Evolutionary conservation across 2,113 vertebrate genomes (phyloP), one percentile per base, ranked within the genome.

Genomic region (Camelus dromedarius): DNA sequence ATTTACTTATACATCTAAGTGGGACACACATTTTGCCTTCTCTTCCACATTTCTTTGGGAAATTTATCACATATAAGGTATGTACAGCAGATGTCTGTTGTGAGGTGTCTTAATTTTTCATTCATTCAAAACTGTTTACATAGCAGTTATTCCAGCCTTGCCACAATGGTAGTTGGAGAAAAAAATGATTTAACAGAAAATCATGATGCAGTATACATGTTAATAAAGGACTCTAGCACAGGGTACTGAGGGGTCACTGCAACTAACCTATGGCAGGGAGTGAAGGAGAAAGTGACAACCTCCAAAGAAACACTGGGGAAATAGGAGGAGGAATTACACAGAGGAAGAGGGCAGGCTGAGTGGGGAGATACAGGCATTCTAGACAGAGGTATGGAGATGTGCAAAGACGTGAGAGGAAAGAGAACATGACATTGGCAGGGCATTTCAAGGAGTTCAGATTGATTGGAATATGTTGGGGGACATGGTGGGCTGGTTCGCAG

Each of bases 61-160:
- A 93, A 80, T 66, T 46, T 72, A 70, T 48, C 26, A n/a, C 52
- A 19, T 14, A 54, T 77, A 35, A 82, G 13, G 4, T 32, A 80
- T 73, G 24, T 54, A 64, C 19, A 58, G 35, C 26, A 94, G 52
- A 90, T 72, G 7, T 26, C 11, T 46, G 24, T 12, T 81, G 5
- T 62, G 35, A 18, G 13, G 54, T 82, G 54, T 54, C 28, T 82
- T 88, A 18, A 46, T 73, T 70, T 88, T 79, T 82, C 38, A 64
- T 86, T 73, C 18, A 79, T 28, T 83, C 26, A 42, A 82, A 93
- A 73, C 18, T 48, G 22, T 89, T 96, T 48, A 50, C 19, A 62
- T 80, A 89, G 22, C 14, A 52, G 6, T 87, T 87, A 38, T 14
- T 82, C 35, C 70, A n/a, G 42, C 32, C 24, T 91, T 73, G 14